Evolutionary conservation across 2,113 vertebrate species (phyloP), one percentile per base, ranked within the genome.

Genomic region (Silurus meridionalis): DNA sequence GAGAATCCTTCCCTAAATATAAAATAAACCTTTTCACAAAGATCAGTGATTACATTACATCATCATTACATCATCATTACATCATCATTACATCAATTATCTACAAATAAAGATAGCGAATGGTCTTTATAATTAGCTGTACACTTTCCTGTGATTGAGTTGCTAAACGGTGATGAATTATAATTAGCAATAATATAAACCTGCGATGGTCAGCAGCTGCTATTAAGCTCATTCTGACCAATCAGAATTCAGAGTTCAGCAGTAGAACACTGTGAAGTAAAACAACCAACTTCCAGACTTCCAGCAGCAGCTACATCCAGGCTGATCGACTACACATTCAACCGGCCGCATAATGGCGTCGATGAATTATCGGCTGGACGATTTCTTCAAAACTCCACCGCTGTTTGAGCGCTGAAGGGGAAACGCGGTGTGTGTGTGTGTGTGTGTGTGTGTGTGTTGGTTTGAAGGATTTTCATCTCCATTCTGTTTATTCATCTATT

Each of bases 401-500:
- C 19, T 23, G 61, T 23, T 37, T 37, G 55, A 57, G 13, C 55
- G 9, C 64, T 66, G n/a, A 25, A 9, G 19, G 25, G 67, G 28
- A 71, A 77, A 55, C 19, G 21, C 8, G 1, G 11, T 11, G 0
- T 63, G 61, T 58, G 61, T 58, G 57, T 58, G 8, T 58, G 57
- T 8, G 63, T 23, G 63, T n/a, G 28, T 7, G 81, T 72, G 57
- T 77, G 72, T 85, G 57, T 85, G 79, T 91, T 89, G 89, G 87
- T 90, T 90, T 90, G 78, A 63, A 75, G 84, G 69, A 79, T 85
- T 63, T 88, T 88, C 77, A 64, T 82, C 78, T 87, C 86, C 87
- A 88, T 88, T 83, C 84, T 85, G 83, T 23, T 86, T 89, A 90
- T 90, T 91, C 88, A 90, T 91, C 88, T 88, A 90, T 91, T 91